phyloP scores from a whole-genome alignment of 2,888 invertebrate genomes.

The Drosophila crucigera region DNA sequence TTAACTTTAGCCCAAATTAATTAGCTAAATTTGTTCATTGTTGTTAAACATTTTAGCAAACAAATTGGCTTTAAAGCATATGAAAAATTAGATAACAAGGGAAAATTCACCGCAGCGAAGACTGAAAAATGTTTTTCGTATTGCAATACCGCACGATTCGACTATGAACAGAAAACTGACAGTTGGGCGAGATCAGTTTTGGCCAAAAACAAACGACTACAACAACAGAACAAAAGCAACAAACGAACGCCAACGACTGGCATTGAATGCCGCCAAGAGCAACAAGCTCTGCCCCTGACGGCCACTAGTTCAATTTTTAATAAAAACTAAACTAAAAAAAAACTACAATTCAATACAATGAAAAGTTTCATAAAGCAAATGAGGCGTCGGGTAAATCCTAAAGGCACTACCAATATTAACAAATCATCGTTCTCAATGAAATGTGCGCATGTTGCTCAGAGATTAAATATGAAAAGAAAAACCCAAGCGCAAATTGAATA shows the following conservation, averaged over 20 bases:
- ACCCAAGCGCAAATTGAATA: conserved; percentile 1
- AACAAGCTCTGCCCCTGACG: conserved; percentile 71
- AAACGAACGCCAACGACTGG: conserved; percentile 66
- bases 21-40: conserved; percentile 28
- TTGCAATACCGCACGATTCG: conserved; percentile 77
- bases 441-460: conserved; percentile 53
- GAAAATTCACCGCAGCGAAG: conserved; percentile 51
- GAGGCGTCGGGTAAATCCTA: conserved; percentile 56
- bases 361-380: conserved; percentile 66
- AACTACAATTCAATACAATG: conserved; percentile 33
- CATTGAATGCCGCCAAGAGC: conserved; percentile 80
- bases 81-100: conserved; percentile 70
- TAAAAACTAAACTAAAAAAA: conserved; percentile 60
- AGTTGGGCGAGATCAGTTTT: conserved; percentile 83
- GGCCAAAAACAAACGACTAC: conserved; percentile 74
- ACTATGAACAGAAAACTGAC: conserved; percentile 79
- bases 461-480: conserved; percentile 66
- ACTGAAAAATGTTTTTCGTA: conserved; percentile 32
- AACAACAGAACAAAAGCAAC: conserved; percentile 60
- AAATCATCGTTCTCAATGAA: conserved; percentile 80
- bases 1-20: conserved; percentile 16
- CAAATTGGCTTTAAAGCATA: conserved; percentile 15
- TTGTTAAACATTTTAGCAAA: conserved; percentile 35
- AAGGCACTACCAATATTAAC: conserved; percentile 67
- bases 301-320: conserved; percentile 67